These are phyloP conservation scores for Bhutanitis thaidina DNA, from an alignment of 2,888 invertebrate genomes.

Conservation along the genomic window DNA sequence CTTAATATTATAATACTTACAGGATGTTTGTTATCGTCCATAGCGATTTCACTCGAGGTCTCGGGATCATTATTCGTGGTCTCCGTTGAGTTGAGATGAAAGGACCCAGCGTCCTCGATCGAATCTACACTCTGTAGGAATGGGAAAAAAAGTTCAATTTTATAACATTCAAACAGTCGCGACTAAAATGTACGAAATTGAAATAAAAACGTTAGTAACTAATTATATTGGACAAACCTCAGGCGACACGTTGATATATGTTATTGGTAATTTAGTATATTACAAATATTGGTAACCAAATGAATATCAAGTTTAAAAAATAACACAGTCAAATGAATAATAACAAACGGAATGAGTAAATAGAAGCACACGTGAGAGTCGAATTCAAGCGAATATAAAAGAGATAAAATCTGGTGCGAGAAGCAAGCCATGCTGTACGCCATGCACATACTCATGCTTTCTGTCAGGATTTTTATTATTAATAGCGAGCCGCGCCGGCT, in stretches of 20 bases:
- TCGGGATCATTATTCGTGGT: constrained; percentile 85
- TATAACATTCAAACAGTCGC: neutral
- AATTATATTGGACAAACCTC: too few species aligned
- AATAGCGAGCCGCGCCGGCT: neutral
- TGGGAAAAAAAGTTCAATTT: constrained; percentile 19
- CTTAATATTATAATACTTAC: too few species aligned
- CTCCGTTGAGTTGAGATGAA: constrained; percentile 85
- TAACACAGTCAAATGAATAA: neutral
- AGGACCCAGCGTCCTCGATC: constrained; percentile 87
- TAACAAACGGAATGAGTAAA: constrained; percentile 17
- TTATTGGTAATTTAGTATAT: too few species aligned
- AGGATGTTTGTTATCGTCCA: constrained; percentile 86
- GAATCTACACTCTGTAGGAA: constrained; percentile 89
- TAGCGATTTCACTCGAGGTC: constrained; percentile 83
- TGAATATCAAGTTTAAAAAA: neutral
- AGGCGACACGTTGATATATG: too few species aligned
- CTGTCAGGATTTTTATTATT: neutral
- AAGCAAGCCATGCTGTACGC: constrained; percentile 39
- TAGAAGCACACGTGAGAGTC: constrained; percentile 28
- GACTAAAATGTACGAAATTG: neutral
- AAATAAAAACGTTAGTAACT: too few species aligned
- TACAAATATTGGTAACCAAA: neutral
- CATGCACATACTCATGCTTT: constrained; percentile 28
- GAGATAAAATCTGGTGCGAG: constrained; percentile 25
- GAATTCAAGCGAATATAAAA: constrained; percentile 30